Base-by-base conservation (phyloP, 35 echinoderm and acorn worm genomes). In the Nesometra sesokonis region DNA sequence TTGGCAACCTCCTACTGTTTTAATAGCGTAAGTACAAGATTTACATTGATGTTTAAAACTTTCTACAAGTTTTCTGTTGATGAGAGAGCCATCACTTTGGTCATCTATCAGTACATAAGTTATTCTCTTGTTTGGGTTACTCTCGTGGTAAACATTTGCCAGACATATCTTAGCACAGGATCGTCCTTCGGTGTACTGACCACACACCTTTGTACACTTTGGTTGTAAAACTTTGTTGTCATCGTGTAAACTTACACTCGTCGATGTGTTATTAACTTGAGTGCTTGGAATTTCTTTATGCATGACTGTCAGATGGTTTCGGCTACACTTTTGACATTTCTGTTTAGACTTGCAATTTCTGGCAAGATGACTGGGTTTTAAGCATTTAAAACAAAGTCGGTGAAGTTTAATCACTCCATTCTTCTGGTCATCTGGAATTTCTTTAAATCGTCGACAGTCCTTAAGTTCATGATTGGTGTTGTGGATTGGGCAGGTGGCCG, bases 91-190 rank as follows among this genome's bases (percentile, higher is more conserved):
- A 84, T 92, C 85, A 84, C 85, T 87, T 78, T 92, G 90, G 52
- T 92, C 88, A 34, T 90, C 88, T 39, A 90, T 84, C 19, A 90
- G 47, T 13, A 90, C 83, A 30, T 90, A 90, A 5, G 88, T 90
- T 13, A 83, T 80, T 29, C 5, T 47, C 0, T 89, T 37, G 47
- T 77, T 57, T 27, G 82, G 82, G 8, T 85, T 90, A 31, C 82
- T 36, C 35, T 78, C 30, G 38, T 84, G 30, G 82, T 90, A 90
- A 29, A 35, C 82, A 9, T 90, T 90, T 17, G 88, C 88, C 17
- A 90, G 82, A 78, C 82, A 84, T 82, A 90, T 90, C 67, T 90
- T 85, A 4, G 82, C 82, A 85, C 88, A 90, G 67, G 88, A 90
- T 90, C 88, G 47, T 85, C 82, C 88, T 85, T 85, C 39, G n/a